Evolutionary conservation across 2,888 invertebrate species (phyloP).

Genomic region (Lordiphosa fenestrarum): DNA sequence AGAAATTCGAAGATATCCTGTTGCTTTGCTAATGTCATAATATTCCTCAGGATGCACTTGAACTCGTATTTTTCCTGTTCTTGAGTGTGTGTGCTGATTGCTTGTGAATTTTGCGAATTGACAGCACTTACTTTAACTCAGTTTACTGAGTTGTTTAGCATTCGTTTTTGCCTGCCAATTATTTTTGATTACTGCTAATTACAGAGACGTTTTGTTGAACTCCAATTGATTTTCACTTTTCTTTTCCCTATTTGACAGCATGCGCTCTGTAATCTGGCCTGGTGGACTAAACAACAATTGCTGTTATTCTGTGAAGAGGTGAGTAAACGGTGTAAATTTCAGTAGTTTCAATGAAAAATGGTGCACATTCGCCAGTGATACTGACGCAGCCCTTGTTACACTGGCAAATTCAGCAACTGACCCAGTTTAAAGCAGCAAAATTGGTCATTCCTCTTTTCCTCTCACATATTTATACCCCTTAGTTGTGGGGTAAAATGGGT

Average conservation of each 20-base stretch:
- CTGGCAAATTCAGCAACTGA: slow-evolving; percentile 3
- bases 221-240: slow-evolving; percentile 23
- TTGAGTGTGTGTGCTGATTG: too few relatives aligned
- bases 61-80: too few relatives aligned
- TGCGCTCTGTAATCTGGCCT: slow-evolving; percentile 27
- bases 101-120: too few relatives aligned
- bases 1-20: too few relatives aligned
- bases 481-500: too few relatives aligned
- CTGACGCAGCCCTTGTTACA: slow-evolving; percentile 4
- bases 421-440: not conserved
- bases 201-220: slow-evolving; percentile 23
- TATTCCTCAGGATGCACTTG: too few relatives aligned
- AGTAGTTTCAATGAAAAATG: slow-evolving; percentile 2
- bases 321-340: slow-evolving; percentile 31
- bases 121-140: too few relatives aligned
- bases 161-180: slow-evolving; percentile 22
- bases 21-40: too few relatives aligned
- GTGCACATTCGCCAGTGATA: not conserved
- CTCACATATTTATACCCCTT: too few relatives aligned
- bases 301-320: slow-evolving; percentile 54
- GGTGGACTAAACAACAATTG: slow-evolving; percentile 26
- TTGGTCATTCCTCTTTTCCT: too few relatives aligned
- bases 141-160: not conserved
- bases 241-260: slow-evolving; percentile 22
- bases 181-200: slow-evolving; percentile 37